Conservation (phyloP, 2,797 vertebrate species). For the Melopsittacus undulatus region DNA sequence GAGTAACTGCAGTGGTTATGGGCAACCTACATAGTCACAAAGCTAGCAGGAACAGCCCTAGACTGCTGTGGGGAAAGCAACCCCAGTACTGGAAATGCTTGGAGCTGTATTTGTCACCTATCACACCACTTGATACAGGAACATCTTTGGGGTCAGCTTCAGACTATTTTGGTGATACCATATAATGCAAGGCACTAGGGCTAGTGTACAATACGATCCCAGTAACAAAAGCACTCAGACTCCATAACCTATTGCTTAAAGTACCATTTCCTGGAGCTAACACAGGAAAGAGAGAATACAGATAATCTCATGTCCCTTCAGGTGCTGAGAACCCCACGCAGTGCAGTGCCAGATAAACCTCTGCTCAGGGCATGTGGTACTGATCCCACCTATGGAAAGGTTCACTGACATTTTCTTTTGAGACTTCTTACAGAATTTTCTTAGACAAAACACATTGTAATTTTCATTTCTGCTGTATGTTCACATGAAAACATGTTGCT, state of each 20-base stretch:
- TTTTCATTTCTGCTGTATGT: not conserved
- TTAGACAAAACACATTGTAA: not conserved
- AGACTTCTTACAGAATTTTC: not conserved
- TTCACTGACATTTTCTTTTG: not conserved
- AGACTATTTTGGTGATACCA: not conserved
- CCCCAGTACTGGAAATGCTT: not conserved
- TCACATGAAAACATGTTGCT: not conserved
- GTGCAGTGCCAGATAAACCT: not conserved
- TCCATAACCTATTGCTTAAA: not conserved
- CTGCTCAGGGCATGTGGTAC: not conserved
- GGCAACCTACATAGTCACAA: not conserved
- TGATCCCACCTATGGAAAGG: not conserved
- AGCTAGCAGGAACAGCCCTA: not conserved
- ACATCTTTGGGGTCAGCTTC: not conserved
- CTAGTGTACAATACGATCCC: not conserved
- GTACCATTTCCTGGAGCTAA: not conserved
- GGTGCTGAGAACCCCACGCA: not conserved
- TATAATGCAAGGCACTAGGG: not conserved
- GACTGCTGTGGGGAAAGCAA: not conserved
- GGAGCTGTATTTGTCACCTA: not conserved
- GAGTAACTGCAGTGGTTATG: not conserved
- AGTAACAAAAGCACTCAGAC: not conserved
- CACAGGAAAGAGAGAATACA: not conserved
- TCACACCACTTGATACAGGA: not conserved
- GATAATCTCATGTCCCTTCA: not conserved